Conservation (phyloP, 2,888 invertebrate species). For the Chrysolina oricalcia region DNA sequence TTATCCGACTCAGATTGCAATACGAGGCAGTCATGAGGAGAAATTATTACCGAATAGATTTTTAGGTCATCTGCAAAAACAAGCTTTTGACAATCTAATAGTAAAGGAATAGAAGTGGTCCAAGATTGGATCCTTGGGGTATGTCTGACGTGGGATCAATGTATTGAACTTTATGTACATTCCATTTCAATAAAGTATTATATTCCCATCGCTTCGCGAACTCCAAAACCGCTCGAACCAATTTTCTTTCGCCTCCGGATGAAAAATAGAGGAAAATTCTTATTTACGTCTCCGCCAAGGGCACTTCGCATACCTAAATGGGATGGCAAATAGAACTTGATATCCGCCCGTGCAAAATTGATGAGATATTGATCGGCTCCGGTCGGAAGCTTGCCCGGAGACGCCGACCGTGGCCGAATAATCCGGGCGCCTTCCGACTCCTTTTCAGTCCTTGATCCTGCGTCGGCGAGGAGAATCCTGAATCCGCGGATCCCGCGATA, state of each 20-base stretch:
- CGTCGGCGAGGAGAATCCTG: constrained; percentile 20
- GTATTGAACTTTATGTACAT: not conserved
- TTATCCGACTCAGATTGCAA: too few relatives aligned
- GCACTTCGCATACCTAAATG: constrained; percentile 22
- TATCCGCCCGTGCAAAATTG: constrained; percentile 49
- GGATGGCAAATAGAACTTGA: constrained; percentile 48
- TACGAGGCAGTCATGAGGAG: too few relatives aligned
- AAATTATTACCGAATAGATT: too few relatives aligned
- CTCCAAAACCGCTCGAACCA: not conserved
- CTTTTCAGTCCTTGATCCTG: constrained; percentile 39
- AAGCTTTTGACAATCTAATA: too few relatives aligned
- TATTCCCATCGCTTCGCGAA: not conserved
- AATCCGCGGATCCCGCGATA: constrained; percentile 20
- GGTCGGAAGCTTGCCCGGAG: constrained; percentile 65
- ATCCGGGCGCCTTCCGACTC: constrained; percentile 48
- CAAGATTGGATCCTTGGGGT: too few relatives aligned
- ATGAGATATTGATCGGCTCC: constrained; percentile 67
- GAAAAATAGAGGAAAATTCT: not conserved
- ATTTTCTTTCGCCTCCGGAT: not conserved
- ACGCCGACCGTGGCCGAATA: constrained; percentile 60
- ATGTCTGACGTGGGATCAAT: too few relatives aligned
- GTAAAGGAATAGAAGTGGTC: too few relatives aligned
- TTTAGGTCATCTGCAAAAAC: too few relatives aligned
- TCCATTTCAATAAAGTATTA: not conserved
- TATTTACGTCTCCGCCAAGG: constrained; percentile 5